Percentiles rank a stretch among this genome's conserved stretches.
These are phyloP conservation scores for Hololepta plana DNA, from an alignment of 2,888 invertebrate genomes.

Conservation along the genomic window DNA sequence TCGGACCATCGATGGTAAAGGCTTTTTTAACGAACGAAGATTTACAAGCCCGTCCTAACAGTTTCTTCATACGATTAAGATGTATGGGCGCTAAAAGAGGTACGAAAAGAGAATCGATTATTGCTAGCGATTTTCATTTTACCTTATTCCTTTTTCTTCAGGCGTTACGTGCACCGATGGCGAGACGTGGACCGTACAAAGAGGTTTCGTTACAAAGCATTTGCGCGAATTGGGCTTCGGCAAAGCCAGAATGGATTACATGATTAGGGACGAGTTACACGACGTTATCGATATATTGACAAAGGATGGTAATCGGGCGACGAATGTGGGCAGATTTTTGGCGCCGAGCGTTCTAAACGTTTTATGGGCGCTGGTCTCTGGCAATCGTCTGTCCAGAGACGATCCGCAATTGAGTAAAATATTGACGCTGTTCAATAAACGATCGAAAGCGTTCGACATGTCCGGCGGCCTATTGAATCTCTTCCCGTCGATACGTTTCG, in stretches of 20 bases:
- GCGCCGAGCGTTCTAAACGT: constrained; percentile 43
- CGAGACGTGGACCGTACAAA: constrained; percentile 31
- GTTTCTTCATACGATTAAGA: constrained; percentile 40
- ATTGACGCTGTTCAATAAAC: constrained; percentile 28
- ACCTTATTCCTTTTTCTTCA: constrained; percentile 14
- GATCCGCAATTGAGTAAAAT: constrained; percentile 27
- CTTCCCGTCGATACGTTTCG: constrained; percentile 41
- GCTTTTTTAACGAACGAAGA: constrained; percentile 36
- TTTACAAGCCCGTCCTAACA: constrained; percentile 46
- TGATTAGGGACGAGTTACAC: constrained; percentile 32
- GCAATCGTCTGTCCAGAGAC: constrained; percentile 25
- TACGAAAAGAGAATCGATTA: no score
- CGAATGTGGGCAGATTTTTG: no score
- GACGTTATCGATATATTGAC: no score
- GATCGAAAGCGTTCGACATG: constrained; percentile 33
- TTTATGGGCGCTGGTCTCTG: constrained; percentile 41
- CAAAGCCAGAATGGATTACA: constrained; percentile 26
- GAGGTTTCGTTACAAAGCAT: constrained; percentile 31
- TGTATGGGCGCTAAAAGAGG: constrained; percentile 43
- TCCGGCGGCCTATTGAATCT: constrained; percentile 27
- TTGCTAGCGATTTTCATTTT: background rate
- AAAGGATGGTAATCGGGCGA: no score
- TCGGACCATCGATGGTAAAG: constrained; percentile 31
- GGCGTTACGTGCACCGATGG: constrained; percentile 41
- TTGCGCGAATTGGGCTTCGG: constrained; percentile 34